phyloP scores from a whole-genome alignment of 2,113 vertebrate genomes.

The Bubo scandiacus region DNA sequence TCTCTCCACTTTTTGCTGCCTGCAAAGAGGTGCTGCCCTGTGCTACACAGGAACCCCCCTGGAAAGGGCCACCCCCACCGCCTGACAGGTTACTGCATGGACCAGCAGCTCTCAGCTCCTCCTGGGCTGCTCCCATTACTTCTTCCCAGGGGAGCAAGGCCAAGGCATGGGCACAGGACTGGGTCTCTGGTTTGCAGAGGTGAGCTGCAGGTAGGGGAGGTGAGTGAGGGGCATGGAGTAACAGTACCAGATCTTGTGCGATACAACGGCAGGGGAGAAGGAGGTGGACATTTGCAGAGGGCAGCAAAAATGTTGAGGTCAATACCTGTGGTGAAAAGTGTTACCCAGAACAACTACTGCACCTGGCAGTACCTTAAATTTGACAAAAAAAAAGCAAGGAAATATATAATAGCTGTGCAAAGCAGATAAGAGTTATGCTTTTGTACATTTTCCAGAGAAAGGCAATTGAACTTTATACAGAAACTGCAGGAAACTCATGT shows the following conservation, averaged over 20 bases:
- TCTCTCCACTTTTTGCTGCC: background rate
- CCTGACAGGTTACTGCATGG: background rate
- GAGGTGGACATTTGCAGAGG: background rate
- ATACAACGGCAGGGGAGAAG: background rate
- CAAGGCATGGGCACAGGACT: too few relatives aligned
- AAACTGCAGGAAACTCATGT: background rate
- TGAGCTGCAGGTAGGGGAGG: background rate
- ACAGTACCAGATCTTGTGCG: accelerated
- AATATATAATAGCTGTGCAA: background rate
- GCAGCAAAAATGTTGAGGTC: background rate
- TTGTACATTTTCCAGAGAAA: background rate
- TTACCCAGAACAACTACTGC: background rate
- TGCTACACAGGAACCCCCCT: accelerated
- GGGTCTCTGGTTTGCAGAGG: accelerated
- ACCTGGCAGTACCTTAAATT: background rate
- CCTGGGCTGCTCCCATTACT: background rate
- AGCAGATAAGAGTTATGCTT: background rate
- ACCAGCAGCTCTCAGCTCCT: background rate
- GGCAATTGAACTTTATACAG: background rate
- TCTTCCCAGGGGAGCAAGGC: background rate
- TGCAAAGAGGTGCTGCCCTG: background rate
- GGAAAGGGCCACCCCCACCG: too few relatives aligned
- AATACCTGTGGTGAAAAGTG: background rate
- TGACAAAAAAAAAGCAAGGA: accelerated
- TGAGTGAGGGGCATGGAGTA: background rate